Conservation (phyloP, 2,113 vertebrate species). For the Fulica atra region DNA sequence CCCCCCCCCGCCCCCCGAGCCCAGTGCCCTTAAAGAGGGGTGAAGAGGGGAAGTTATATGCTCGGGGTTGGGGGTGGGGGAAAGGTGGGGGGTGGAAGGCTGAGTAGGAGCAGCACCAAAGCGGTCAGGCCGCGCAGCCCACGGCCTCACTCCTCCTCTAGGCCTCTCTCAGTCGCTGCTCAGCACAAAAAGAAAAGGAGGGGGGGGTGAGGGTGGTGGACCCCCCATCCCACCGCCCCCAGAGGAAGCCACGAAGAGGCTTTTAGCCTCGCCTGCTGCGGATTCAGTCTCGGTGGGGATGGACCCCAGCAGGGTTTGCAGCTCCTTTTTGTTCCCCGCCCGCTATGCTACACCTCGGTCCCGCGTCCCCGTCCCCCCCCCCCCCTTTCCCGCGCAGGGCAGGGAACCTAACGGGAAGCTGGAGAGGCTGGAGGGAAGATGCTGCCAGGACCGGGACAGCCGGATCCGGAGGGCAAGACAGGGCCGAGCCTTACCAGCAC, state of each 20-base stretch:
- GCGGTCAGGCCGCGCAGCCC: conserved; percentile 8
- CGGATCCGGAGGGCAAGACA: background rate
- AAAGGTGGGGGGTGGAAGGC: background rate
- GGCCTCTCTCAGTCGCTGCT: conserved; percentile 1
- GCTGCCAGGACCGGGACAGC: background rate
- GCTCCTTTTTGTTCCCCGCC: conserved; percentile 13
- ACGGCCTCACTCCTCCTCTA: conserved; percentile 34
- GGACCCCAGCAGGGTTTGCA: background rate
- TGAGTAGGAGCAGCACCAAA: background rate
- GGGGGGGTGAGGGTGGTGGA: background rate
- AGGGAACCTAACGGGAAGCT: conserved; percentile 3
- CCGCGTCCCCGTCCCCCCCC: too few species aligned
- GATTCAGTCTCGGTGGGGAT: background rate
- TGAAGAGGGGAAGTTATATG: background rate
- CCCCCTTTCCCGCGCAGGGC: background rate
- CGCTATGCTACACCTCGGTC: background rate
- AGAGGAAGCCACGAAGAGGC: background rate
- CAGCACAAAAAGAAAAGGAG: conserved; percentile 44
- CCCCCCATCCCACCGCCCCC: background rate
- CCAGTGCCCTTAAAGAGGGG: background rate
- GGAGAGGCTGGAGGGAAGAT: background rate
- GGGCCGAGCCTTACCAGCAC: conserved; percentile 87
- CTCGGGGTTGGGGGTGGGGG: background rate
- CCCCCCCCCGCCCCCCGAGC: background rate
- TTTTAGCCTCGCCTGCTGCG: background rate